Percentiles rank a stretch among this genome's conserved stretches.
Evolutionary conservation across 2,888 invertebrate species (phyloP).

Genomic region (Monopis laevigella): DNA sequence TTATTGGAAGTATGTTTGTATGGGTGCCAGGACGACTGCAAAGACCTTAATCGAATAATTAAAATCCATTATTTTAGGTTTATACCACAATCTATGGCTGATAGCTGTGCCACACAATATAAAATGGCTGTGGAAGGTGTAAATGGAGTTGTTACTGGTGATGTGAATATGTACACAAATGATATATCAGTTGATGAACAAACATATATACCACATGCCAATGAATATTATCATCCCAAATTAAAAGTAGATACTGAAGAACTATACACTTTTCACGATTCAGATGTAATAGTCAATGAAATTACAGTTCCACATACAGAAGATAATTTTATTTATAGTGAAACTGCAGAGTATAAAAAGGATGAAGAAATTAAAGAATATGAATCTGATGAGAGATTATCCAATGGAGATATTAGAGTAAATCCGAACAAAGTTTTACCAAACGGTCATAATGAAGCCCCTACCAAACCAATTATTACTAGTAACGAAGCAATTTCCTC

Average conservation of each 20-base stretch:
- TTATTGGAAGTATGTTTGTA: too few species aligned
- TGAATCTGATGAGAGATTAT: slow-evolving; percentile 35
- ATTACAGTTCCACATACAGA: slow-evolving; percentile 61
- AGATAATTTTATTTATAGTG: slow-evolving; percentile 47
- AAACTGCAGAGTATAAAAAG: slow-evolving; percentile 21
- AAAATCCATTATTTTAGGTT: slow-evolving; percentile 33
- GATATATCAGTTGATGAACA: slow-evolving; percentile 55
- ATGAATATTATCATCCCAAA: slow-evolving; percentile 54
- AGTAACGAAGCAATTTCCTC: slow-evolving; percentile 34
- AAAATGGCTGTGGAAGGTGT: slow-evolving; percentile 59
- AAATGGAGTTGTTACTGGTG: slow-evolving; percentile 43
- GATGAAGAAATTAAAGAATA: slow-evolving; percentile 28
- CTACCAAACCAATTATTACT: slow-evolving; percentile 20
- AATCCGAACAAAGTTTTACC: slow-evolving; percentile 34
- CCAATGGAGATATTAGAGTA: slow-evolving; percentile 44
- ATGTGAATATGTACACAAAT: slow-evolving; percentile 53
- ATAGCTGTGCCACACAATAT: slow-evolving; percentile 61
- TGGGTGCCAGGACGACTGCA: too few species aligned
- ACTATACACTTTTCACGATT: slow-evolving; percentile 59
- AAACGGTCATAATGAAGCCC: slow-evolving; percentile 45
- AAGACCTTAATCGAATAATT: not conserved
- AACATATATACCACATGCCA: slow-evolving; percentile 47
- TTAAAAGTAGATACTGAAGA: slow-evolving; percentile 63
- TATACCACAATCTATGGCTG: slow-evolving; percentile 61
- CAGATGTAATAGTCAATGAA: slow-evolving; percentile 56